Percentiles rank a stretch among this genome's conserved stretches.
Evolutionary conservation across 2,888 invertebrate genomes (phyloP).

Genomic region (Mamestra brassicae): DNA sequence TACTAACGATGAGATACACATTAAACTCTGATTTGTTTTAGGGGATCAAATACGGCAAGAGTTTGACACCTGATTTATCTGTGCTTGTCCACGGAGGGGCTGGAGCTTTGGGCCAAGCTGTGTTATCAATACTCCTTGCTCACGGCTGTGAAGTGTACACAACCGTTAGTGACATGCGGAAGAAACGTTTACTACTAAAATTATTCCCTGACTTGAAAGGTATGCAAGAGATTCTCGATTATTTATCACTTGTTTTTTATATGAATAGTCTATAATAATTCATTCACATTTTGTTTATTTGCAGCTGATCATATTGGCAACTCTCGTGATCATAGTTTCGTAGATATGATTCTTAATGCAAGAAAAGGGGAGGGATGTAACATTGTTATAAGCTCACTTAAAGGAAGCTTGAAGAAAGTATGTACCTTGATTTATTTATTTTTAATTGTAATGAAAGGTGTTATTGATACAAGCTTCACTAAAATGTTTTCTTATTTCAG

Average conservation of each 20-base stretch:
- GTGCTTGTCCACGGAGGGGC: conserved; percentile 71
- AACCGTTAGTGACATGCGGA: conserved; percentile 78
- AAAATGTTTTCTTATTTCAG: conserved; percentile 60
- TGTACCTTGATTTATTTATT: conserved; percentile 38
- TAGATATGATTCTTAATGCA: conserved; percentile 71
- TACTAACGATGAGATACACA: background rate
- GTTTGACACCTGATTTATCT: conserved; percentile 50
- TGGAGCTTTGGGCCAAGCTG: conserved; percentile 83
- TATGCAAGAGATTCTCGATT: conserved; percentile 36
- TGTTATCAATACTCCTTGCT: conserved; percentile 77
- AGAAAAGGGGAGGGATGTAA: conserved; percentile 77
- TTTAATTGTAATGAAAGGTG: background rate
- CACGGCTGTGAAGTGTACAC: conserved; percentile 77
- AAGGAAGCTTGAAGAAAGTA: conserved; percentile 76
- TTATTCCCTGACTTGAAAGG: conserved; percentile 79
- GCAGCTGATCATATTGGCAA: conserved; percentile 78
- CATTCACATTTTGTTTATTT: conserved; percentile 45
- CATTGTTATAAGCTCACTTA: conserved; percentile 74
- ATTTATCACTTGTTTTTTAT: too few species aligned
- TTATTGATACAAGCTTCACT: background rate
- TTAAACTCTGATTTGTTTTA: conserved; percentile 39
- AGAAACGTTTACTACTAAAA: conserved; percentile 78
- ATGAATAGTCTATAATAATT: too few species aligned
- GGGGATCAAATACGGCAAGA: conserved; percentile 59
- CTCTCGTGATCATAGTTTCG: conserved; percentile 77